These are phyloP conservation scores for Dynastes hyllus DNA, from an alignment of 2,888 invertebrate genomes.

Conservation along the genomic window DNA sequence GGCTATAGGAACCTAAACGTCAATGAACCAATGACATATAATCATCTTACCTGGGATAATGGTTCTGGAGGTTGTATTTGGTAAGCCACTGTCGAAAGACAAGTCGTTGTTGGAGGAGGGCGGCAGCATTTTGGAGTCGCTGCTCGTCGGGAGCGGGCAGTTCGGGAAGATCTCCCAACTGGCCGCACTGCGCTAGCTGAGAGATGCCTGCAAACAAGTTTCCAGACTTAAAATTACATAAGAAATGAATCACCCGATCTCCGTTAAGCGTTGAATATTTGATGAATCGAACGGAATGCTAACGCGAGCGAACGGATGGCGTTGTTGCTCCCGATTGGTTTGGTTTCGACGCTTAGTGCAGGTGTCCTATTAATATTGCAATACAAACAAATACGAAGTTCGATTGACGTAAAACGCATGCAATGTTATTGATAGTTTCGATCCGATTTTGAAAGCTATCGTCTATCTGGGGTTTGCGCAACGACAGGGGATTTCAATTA, in stretches of 20 bases:
- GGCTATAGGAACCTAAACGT: too few species aligned
- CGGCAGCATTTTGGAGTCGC: conserved; percentile 86
- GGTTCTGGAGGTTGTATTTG: conserved; percentile 82
- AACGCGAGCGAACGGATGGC: not conserved
- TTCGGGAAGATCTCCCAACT: conserved; percentile 86
- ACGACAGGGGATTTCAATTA: not conserved
- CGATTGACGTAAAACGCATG: conserved; percentile 14
- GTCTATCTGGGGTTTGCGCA: not conserved
- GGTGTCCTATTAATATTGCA: conserved; percentile 22
- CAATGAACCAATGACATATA: too few species aligned
- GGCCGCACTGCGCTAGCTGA: conserved; percentile 86
- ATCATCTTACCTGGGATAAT: conserved; percentile 78
- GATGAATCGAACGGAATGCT: conserved; percentile 20
- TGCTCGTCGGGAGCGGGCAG: conserved; percentile 89
- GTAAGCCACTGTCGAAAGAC: conserved; percentile 90
- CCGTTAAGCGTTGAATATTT: conserved; percentile 6
- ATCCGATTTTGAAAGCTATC: conserved; percentile 4
- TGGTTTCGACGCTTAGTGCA: not conserved
- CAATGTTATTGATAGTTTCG: not conserved
- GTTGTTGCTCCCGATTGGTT: not conserved
- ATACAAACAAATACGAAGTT: not conserved
- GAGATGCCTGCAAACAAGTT: conserved; percentile 80
- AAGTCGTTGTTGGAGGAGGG: conserved; percentile 86
- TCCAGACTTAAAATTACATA: conserved; percentile 40
- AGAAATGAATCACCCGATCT: not conserved